Percentiles rank a stretch among this genome's conserved stretches.
Conservation (phyloP, 2,113 vertebrate species). For the Corydoras sp. region DNA sequence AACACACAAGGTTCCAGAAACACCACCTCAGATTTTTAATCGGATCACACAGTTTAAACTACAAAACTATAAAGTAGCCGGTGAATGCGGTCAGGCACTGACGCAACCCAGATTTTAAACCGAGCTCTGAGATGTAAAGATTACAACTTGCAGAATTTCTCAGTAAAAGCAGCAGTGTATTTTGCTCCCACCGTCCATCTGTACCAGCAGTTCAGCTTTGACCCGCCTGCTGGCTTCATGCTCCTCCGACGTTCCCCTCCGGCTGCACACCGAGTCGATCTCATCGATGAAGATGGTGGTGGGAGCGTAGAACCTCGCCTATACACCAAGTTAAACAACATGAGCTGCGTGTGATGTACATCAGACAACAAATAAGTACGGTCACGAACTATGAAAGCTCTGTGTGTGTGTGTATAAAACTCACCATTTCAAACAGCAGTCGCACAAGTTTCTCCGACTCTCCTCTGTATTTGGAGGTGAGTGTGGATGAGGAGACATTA, state of each 20-base stretch:
- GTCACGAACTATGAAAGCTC: neutral
- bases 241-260: constrained; percentile 92
- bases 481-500: constrained; percentile 92
- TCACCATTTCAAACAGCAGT: constrained; percentile 97
- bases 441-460: constrained; percentile 97
- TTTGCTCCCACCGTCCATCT: constrained; percentile 85
- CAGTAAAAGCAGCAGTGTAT: neutral
- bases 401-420: no score
- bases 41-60: no score
- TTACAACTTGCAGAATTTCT: neutral
- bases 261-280: constrained; percentile 98
- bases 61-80: no score
- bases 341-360: no score
- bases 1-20: neutral
- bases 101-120: no score
- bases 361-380: neutral
- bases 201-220: constrained; percentile 92
- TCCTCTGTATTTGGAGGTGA: constrained; percentile 96
- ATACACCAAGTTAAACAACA: constrained; percentile 33
- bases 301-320: constrained; percentile 95
- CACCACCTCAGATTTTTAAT: no score
- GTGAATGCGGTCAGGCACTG: no score
- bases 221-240: constrained; percentile 94
- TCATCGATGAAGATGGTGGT: constrained; percentile 98
- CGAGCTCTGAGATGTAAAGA: no score